Percentiles rank a stretch among this genome's conserved stretches.
Evolutionary conservation across 2,888 invertebrate species (phyloP).

Genomic region (Muschampia plurimacula): DNA sequence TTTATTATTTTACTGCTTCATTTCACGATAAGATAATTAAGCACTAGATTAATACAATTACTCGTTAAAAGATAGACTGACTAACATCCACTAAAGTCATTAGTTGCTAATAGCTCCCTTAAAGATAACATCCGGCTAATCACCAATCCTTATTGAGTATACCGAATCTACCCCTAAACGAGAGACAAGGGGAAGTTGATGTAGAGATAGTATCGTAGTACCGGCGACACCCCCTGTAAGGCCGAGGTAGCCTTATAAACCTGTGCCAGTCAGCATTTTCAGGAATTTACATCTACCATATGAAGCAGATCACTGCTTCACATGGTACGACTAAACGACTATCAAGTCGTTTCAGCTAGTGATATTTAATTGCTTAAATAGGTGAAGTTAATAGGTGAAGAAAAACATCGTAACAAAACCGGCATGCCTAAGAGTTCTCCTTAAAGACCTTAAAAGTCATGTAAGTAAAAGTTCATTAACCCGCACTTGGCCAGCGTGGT

Average conservation of each 20-base stretch:
- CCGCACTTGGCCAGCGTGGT: too few species aligned
- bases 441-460: too few species aligned
- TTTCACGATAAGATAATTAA: background rate
- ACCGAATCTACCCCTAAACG: background rate
- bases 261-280: background rate
- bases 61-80: background rate
- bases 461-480: too few species aligned
- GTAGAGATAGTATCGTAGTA: background rate
- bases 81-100: slow-evolving; percentile 1
- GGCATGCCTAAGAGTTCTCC: too few species aligned
- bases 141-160: background rate
- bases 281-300: too few species aligned
- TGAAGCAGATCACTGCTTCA: too few species aligned
- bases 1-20: too few species aligned
- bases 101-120: background rate
- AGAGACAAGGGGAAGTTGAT: background rate
- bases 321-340: too few species aligned
- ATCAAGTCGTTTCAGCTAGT: too few species aligned
- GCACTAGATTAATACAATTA: background rate
- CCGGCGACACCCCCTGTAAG: background rate
- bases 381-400: too few species aligned
- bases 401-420: too few species aligned
- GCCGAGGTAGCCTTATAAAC: background rate
- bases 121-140: slow-evolving; percentile 3
- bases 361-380: too few species aligned